Evolutionary conservation across 37 sponge, comb jelly and placozoan genomes (phyloP).

Genomic region (Cliona cf. orientalis): DNA sequence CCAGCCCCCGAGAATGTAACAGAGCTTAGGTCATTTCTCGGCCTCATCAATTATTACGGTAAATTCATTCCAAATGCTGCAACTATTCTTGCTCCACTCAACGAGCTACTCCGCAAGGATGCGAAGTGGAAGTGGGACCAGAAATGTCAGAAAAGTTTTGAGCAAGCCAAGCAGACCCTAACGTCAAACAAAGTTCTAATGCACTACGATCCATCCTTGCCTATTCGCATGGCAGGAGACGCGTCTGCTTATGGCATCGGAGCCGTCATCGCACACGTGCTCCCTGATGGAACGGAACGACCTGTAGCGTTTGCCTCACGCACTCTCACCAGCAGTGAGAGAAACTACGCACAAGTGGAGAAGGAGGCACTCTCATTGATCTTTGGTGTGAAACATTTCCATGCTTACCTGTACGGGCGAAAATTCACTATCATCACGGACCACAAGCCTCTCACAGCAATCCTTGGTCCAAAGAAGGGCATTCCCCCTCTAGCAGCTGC

Average conservation of each 20-base stretch:
- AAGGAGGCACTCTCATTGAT: slow-evolving; percentile 41
- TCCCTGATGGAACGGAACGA: slow-evolving; percentile 14
- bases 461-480: slow-evolving; percentile 14
- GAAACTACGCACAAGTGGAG: slow-evolving; percentile 33
- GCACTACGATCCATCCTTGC: slow-evolving; percentile 25
- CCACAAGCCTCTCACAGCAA: slow-evolving; percentile 22
- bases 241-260: slow-evolving; percentile 44
- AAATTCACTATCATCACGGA: slow-evolving; percentile 4
- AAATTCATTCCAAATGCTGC: slow-evolving; percentile 7
- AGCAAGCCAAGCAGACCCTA: slow-evolving; percentile 18
- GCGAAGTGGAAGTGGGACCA: slow-evolving; percentile 13
- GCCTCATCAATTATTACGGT: slow-evolving; percentile 34
- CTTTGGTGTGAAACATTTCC: slow-evolving; percentile 33
- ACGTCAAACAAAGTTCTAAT: slow-evolving; percentile 9
- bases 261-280: slow-evolving; percentile 29
- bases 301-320: slow-evolving; percentile 21
- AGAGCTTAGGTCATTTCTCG: not conserved
- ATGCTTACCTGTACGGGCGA: slow-evolving; percentile 22
- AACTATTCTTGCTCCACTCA: slow-evolving; percentile 4
- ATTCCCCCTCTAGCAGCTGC: slow-evolving; percentile 40
- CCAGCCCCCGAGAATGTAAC: slow-evolving; percentile 18
- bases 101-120: slow-evolving; percentile 10
- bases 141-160: slow-evolving; percentile 10
- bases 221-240: slow-evolving; percentile 11
- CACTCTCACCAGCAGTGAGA: slow-evolving; percentile 7